phyloP scores from a whole-genome alignment of 2,797 vertebrate species.

The Chiloscyllium punctatum region DNA sequence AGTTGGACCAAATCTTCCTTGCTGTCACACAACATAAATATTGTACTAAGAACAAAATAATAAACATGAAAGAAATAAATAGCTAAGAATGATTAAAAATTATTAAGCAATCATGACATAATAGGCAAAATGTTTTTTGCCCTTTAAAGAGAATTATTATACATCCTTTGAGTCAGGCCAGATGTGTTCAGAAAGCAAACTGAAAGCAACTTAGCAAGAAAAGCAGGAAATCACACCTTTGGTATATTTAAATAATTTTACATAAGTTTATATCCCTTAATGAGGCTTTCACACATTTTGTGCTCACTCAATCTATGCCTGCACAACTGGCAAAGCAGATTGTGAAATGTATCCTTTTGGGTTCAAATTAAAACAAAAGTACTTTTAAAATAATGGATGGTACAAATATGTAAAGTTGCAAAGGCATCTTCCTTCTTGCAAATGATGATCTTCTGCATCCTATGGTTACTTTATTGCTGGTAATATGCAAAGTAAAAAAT shows the following conservation, averaged over 20 bases:
- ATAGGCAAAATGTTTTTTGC: not conserved
- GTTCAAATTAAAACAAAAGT: not conserved
- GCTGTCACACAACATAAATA: not conserved
- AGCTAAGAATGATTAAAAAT: not conserved
- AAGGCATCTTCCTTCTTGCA: not conserved
- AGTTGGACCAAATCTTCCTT: not conserved
- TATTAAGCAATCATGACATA: not conserved
- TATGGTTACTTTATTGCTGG: not conserved
- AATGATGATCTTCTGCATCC: not conserved
- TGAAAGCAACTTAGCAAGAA: not conserved
- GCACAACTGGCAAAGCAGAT: not conserved
- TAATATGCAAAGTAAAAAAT: not conserved
- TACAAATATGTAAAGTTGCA: not conserved
- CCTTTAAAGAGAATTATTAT: not conserved
- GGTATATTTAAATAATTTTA: conserved; percentile 7
- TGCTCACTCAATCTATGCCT: not conserved
- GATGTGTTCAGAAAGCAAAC: not conserved
- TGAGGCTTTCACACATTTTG: not conserved
- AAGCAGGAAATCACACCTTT: not conserved
- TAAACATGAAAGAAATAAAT: not conserved
- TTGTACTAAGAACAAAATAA: not conserved
- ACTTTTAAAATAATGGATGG: not conserved
- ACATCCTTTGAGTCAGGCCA: not conserved
- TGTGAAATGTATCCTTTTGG: not conserved
- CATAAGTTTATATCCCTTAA: not conserved